A percentile compares a stretch with the other conserved stretches of the same genome.
Evolutionary conservation across 2,888 invertebrate species (phyloP).

Genomic region (Agrochola circellaris): DNA sequence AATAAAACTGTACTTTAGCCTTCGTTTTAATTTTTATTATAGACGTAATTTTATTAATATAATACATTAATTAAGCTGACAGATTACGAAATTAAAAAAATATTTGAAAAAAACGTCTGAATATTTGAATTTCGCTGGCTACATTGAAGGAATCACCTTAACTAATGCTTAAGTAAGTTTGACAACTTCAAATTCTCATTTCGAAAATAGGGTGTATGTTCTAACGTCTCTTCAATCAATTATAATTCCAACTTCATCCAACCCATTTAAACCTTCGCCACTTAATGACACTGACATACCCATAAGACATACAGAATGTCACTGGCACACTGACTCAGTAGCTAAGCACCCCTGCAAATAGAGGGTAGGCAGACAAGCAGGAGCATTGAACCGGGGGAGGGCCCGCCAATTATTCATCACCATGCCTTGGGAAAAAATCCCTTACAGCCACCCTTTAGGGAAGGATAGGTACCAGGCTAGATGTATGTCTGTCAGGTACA

Average conservation of each 20-base stretch:
- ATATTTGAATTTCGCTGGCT: too few relatives aligned
- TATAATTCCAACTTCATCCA: not conserved
- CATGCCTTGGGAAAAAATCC: conserved; percentile 75
- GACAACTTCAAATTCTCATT: too few relatives aligned
- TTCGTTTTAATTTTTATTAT: too few relatives aligned
- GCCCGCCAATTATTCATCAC: conserved; percentile 79
- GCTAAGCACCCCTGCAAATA: conserved; percentile 65
- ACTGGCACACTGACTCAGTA: conserved; percentile 78
- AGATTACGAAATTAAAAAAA: too few relatives aligned
- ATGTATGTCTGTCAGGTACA: conserved; percentile 18
- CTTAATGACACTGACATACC: conserved; percentile 48
- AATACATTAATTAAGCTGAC: too few relatives aligned
- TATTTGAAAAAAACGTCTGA: too few relatives aligned
- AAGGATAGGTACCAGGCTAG: conserved; percentile 21
- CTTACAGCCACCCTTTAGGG: conserved; percentile 67
- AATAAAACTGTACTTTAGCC: too few relatives aligned
- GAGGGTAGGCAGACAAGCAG: conserved; percentile 65
- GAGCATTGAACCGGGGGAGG: conserved; percentile 77
- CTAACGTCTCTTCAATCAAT: not conserved
- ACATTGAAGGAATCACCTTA: too few relatives aligned
- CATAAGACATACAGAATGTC: conserved; percentile 65
- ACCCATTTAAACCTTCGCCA: not conserved
- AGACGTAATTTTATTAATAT: too few relatives aligned
- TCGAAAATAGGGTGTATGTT: too few relatives aligned
- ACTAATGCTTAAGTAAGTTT: too few relatives aligned